These are phyloP conservation scores for Drosophila austrosaltans DNA, from an alignment of 2,888 invertebrate genomes.

Conservation along the genomic window DNA sequence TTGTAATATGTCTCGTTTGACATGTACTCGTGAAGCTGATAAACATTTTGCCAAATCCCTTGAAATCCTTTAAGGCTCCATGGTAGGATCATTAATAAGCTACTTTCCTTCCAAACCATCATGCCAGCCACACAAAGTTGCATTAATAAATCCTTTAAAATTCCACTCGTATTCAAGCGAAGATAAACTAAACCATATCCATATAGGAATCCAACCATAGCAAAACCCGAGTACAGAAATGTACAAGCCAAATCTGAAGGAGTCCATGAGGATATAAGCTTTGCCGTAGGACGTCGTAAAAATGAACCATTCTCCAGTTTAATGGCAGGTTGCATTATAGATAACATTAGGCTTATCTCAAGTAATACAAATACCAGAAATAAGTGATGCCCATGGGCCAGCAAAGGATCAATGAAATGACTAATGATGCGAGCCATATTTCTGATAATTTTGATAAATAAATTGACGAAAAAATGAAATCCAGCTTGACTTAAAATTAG, in stretches of 20 bases:
- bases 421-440: conserved; percentile 5
- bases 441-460: not conserved
- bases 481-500: not conserved
- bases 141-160: conserved; percentile 16
- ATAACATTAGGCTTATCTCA: conserved; percentile 35
- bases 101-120: conserved; percentile 41
- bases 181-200: conserved; percentile 58
- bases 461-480: not conserved
- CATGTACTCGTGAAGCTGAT: conserved; percentile 14
- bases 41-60: conserved; percentile 14
- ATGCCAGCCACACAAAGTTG: conserved; percentile 38
- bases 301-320: not conserved
- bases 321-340: conserved; percentile 26
- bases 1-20: not conserved
- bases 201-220: conserved; percentile 40
- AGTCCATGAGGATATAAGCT: not conserved
- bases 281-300: not conserved
- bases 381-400: not conserved
- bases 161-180: not conserved
- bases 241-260: conserved; percentile 24
- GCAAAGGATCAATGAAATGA: conserved; percentile 8
- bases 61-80: conserved; percentile 43
- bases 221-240: conserved; percentile 39
- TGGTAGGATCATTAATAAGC: conserved; percentile 59
- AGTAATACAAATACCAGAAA: conserved; percentile 31